Percentiles rank a stretch among this genome's conserved stretches.
phyloP scores from a whole-genome alignment of 64 coral and sea anemone genomes.

The Porites australiensis region DNA sequence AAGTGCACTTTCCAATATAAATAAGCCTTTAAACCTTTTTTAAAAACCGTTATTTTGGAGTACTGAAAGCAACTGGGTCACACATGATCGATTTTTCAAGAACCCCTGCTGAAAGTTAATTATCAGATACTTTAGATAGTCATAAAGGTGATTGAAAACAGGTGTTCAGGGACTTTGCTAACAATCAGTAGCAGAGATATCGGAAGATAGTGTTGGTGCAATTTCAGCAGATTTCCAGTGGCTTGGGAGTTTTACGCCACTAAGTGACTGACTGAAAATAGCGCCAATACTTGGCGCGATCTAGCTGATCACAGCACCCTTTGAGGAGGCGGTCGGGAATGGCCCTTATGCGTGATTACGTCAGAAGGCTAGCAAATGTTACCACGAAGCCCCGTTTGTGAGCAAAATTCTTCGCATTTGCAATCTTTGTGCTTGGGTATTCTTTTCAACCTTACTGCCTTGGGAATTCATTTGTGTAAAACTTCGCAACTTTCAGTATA shows the following conservation, averaged over 20 bases:
- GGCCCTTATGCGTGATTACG: no score
- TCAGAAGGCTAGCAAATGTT: no score
- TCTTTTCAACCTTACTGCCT: no score
- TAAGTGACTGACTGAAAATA: conserved; percentile 39
- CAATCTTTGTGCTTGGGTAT: no score
- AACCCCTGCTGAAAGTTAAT: background rate
- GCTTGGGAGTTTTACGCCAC: background rate
- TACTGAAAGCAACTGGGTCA: background rate
- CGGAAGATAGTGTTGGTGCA: background rate
- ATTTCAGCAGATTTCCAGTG: conserved; percentile 51
- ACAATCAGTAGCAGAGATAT: background rate
- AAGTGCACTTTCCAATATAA: no score
- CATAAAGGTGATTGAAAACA: background rate
- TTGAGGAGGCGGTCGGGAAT: conserved; percentile 31
- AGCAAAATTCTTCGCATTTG: no score
- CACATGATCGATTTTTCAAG: background rate
- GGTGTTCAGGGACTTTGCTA: background rate
- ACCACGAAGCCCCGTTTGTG: no score
- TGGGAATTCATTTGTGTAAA: no score
- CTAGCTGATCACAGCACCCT: conserved; percentile 25
- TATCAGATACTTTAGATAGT: background rate
- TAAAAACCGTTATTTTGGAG: no score
- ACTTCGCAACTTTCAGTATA: no score
- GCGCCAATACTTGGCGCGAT: conserved; percentile 35
- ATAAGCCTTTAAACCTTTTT: no score